Evolutionary conservation across 2,888 invertebrate genomes (phyloP).

Genomic region (Papilio demoleus): DNA sequence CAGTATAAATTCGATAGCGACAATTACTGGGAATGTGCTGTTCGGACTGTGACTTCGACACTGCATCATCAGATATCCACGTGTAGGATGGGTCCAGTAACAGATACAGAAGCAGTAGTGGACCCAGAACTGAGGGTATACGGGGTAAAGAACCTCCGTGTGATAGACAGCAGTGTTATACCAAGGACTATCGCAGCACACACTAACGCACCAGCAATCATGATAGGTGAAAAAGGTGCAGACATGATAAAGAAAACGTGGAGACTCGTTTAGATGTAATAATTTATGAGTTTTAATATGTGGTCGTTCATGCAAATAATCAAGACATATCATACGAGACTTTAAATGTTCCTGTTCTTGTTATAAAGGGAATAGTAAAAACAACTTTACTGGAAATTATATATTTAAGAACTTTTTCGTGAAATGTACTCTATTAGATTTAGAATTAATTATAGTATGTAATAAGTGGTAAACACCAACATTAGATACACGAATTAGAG

Average conservation of each 20-base stretch:
- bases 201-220: constrained; percentile 86
- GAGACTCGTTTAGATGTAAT: constrained; percentile 52
- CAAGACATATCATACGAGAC: not conserved
- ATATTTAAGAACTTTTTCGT: not conserved
- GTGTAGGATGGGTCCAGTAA: constrained; percentile 86
- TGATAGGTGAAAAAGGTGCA: constrained; percentile 89
- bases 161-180: constrained; percentile 88
- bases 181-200: constrained; percentile 86
- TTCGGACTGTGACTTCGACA: constrained; percentile 84
- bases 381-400: not conserved
- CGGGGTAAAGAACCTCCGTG: constrained; percentile 84
- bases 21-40: constrained; percentile 87
- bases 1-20: constrained; percentile 81
- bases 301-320: not conserved
- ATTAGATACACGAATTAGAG: too few species aligned
- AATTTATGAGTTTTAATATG: not conserved
- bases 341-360: not conserved
- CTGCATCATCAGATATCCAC: constrained; percentile 88
- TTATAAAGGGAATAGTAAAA: not conserved
- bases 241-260: constrained; percentile 84
- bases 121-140: constrained; percentile 85
- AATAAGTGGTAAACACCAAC: too few species aligned
- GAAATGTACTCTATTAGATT: not conserved
- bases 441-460: too few species aligned
- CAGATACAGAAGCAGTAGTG: constrained; percentile 85